Evolutionary conservation across 2,888 invertebrate species (phyloP).

Genomic region (Folsomia manolachei): DNA sequence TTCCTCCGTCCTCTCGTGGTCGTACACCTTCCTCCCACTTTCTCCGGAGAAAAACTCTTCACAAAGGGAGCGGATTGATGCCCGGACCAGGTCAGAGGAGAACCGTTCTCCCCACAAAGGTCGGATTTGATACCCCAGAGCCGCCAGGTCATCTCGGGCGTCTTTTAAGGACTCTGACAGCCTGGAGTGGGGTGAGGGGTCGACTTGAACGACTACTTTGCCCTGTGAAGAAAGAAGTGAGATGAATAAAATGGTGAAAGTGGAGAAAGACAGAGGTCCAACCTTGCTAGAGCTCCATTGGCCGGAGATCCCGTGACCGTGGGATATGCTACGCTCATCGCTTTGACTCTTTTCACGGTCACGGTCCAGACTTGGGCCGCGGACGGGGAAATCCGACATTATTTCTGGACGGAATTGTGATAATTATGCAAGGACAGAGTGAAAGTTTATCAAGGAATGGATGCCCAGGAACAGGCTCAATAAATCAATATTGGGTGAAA

Average conservation of each 20-base stretch:
- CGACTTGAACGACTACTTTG: constrained; percentile 26
- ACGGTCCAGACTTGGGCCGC: constrained; percentile 37
- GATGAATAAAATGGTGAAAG: not conserved
- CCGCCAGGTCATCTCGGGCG: constrained; percentile 24
- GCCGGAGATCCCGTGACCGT: not conserved
- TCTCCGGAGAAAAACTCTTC: constrained; percentile 38
- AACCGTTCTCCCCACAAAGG: constrained; percentile 45
- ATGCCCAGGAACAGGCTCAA: too few species aligned
- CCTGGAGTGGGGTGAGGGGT: constrained; percentile 23
- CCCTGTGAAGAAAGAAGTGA: not conserved
- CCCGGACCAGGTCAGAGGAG: constrained; percentile 35
- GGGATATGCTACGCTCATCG: constrained; percentile 31
- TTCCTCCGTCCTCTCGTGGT: constrained; percentile 36
- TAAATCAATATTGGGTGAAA: too few species aligned
- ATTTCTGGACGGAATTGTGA: too few species aligned
- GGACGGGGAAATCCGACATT: not conserved
- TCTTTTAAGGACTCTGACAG: constrained; percentile 15
- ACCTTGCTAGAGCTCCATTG: not conserved
- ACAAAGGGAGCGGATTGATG: constrained; percentile 36
- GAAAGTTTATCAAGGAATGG: too few species aligned
- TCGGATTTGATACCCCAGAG: constrained; percentile 43
- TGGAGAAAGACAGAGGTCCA: not conserved
- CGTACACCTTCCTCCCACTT: constrained; percentile 32
- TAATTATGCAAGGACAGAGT: too few species aligned
- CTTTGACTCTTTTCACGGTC: constrained; percentile 39